These are phyloP conservation scores for Phenacoccus solenopsis DNA, from an alignment of 1,140 invertebrate genomes.

Conservation along the genomic window DNA sequence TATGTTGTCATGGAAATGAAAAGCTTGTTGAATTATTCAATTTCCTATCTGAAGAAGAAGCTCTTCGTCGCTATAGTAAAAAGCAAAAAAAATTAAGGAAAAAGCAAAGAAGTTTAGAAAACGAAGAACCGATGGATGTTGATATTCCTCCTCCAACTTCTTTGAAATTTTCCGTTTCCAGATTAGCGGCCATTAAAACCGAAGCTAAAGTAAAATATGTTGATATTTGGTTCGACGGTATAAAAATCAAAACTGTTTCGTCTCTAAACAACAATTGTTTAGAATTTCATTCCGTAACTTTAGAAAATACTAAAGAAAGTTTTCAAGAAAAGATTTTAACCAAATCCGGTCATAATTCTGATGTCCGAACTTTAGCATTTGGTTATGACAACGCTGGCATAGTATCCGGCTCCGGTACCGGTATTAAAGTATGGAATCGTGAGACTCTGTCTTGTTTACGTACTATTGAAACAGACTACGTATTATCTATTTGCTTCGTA, in stretches of 20 bases:
- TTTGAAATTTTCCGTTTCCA: neutral
- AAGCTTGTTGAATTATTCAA: conserved; percentile 70
- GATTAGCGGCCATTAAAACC: neutral
- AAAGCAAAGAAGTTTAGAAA: conserved; percentile 36
- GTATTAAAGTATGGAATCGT: conserved; percentile 89
- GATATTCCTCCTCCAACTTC: neutral
- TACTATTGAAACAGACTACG: conserved; percentile 56
- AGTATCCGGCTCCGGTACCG: conserved; percentile 70
- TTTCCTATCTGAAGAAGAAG: conserved; percentile 61
- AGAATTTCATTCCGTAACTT: conserved; percentile 46
- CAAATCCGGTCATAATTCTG: conserved; percentile 70
- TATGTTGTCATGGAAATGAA: conserved; percentile 74
- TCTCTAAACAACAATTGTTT: conserved; percentile 47
- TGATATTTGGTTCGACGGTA: neutral
- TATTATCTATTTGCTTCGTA: conserved; percentile 64
- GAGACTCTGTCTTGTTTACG: conserved; percentile 64
- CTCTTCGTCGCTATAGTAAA: conserved; percentile 53
- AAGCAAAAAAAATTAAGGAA: conserved; percentile 58
- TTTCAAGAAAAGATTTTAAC: conserved; percentile 41
- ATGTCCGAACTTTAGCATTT: conserved; percentile 74
- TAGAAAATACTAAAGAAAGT: conserved; percentile 40
- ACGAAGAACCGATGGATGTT: neutral
- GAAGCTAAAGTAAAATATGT: neutral
- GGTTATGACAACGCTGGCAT: conserved; percentile 81
- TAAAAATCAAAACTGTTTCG: neutral